Evolutionary conservation across 2,113 vertebrate species (phyloP).

Genomic region (Setophaga petechia): DNA sequence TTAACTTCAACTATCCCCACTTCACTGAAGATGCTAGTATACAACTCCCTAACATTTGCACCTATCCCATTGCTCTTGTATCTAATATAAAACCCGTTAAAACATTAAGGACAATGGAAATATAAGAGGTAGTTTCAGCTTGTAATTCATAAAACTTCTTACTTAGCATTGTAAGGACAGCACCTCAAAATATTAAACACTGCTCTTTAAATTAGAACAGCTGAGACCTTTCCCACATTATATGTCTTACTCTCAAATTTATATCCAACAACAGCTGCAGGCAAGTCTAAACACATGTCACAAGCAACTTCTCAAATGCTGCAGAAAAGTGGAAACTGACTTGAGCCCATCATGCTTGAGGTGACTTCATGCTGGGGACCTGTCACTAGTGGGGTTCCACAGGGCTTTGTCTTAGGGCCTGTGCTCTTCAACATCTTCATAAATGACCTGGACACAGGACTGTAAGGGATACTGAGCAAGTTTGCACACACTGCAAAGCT

Average conservation of each 20-base stretch:
- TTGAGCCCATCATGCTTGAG: not conserved
- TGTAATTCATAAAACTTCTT: not conserved
- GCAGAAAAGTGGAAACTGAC: not conserved
- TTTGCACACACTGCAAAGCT: not conserved
- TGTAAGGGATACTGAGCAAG: not conserved
- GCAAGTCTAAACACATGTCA: not conserved
- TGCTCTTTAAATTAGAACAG: not conserved
- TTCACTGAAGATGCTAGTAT: not conserved
- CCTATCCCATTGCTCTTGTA: not conserved
- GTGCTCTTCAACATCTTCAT: not conserved
- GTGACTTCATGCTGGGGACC: not conserved
- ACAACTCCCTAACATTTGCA: not conserved
- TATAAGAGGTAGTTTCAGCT: fast-evolving
- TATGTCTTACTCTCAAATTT: not conserved
- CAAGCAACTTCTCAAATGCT: not conserved
- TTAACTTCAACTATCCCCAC: not conserved
- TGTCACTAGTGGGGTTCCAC: not conserved
- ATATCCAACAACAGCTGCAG: not conserved
- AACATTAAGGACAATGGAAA: not conserved
- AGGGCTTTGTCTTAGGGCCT: not conserved
- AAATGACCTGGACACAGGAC: not conserved
- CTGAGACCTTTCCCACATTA: not conserved
- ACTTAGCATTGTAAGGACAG: not conserved
- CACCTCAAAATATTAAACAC: not conserved
- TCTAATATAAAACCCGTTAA: not conserved